Evolutionary conservation across 2,888 invertebrate species (phyloP).

Genomic region (Heliconius ethilla): DNA sequence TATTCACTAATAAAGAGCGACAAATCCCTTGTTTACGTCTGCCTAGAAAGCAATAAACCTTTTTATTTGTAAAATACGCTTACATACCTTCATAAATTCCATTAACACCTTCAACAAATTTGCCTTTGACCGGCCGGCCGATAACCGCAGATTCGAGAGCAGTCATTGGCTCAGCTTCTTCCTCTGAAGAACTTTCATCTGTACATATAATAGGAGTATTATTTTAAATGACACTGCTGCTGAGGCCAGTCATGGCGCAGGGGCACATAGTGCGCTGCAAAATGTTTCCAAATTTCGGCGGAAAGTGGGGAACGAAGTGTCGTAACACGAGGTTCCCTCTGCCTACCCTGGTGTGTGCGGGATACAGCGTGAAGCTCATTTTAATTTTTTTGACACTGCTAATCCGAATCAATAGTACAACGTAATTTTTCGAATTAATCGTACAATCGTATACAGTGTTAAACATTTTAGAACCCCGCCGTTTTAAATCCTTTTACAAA

Average conservation of each 20-base stretch:
- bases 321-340: no score
- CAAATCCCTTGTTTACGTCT: neutral
- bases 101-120: conserved; percentile 75
- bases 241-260: no score
- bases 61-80: neutral
- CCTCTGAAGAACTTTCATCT: conserved; percentile 73
- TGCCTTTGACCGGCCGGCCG: conserved; percentile 62
- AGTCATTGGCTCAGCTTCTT: conserved; percentile 62
- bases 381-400: neutral
- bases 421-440: no score
- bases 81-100: conserved; percentile 75
- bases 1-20: neutral
- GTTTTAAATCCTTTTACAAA: no score
- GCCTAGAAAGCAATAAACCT: neutral
- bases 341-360: no score
- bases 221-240: neutral
- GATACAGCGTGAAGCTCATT: no score
- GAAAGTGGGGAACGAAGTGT: no score
- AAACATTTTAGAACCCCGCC: neutral
- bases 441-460: neutral
- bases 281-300: no score
- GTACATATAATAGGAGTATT: conserved; percentile 16
- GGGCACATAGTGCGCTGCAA: no score
- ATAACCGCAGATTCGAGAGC: conserved; percentile 65
- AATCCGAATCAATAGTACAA: neutral